Evolutionary conservation across 2,797 vertebrate species (phyloP), one percentile per base, ranked within the genome.

Genomic region (Anas georgica): DNA sequence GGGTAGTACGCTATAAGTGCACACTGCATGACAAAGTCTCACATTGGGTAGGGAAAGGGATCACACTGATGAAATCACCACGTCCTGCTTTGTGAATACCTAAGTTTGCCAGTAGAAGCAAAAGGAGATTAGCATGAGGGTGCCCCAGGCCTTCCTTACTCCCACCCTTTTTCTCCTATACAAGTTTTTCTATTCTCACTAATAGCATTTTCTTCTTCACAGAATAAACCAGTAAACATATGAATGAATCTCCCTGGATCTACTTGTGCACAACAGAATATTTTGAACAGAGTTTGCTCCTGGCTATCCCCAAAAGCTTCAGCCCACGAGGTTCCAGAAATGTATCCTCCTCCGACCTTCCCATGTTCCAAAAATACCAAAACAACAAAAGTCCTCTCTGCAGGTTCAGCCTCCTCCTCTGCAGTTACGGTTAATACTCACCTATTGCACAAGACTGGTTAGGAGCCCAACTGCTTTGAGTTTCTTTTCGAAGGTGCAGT

Each of bases 51-150:
- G 35, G 56, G 62, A 45, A 75, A 8, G 66, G 1, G 18, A 56
- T 63, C 60, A 26, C 66, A 17, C 2, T 1, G 59, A 12, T 0
- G 2, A 46, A 50, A 20, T 14, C 0, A 0, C 59, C 68, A 41
- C 78, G 33, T 83, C 69, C 52, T 41, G 70, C 82, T 83, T 39
- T n/a, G 50, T 17, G 26, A 79, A 48, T 0, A 52, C 16, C 55
- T 56, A 2, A 0, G 7, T 56, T 33, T 74, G 26, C n/a, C 69
- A 74, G 69, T 1, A 91, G 77, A 82, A 95, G 74, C 59, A 76
- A 79, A 93, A 83, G 55, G 29, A 84, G 63, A 80, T 77, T 11
- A 72, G 31, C 31, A 64, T 10, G 14, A 76, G 3, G 41, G 17
- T 17, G 63, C 17, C 48, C 25, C 46, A 81, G 31, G 83, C 52